Conservation (phyloP, 2,797 vertebrate genomes). For the Sarcoramphus papa region DNA sequence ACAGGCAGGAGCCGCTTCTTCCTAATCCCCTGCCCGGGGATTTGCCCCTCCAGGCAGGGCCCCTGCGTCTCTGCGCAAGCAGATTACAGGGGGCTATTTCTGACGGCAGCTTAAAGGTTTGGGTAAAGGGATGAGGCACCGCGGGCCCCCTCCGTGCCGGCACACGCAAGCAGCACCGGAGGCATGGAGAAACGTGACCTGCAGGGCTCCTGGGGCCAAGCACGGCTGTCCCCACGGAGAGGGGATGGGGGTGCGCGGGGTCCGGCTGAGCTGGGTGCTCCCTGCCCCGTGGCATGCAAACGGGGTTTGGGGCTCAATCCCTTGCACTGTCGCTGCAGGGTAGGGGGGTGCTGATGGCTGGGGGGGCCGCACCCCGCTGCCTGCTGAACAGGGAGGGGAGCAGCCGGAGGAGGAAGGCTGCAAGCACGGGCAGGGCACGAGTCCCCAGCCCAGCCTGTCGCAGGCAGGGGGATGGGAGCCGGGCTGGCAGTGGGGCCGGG, state of each 20-base stretch:
- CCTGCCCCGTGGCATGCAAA: not conserved
- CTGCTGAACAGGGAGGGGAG: not conserved
- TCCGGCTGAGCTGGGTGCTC: not conserved
- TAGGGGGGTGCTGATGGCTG: not conserved
- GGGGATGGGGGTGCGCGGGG: not conserved
- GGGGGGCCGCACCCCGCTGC: not conserved
- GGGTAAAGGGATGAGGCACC: not conserved
- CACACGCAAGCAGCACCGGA: rapidly evolving
- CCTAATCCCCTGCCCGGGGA: conserved; percentile 18
- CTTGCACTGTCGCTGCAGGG: rapidly evolving
- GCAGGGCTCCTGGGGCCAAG: rapidly evolving
- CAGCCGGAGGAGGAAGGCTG: not conserved
- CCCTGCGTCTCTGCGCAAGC: not conserved
- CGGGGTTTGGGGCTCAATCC: not conserved
- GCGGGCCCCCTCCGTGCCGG: not conserved
- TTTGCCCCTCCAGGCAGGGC: conserved; percentile 16
- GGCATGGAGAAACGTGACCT: not conserved
- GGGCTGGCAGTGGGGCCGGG: not conserved
- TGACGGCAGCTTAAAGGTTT: conserved; percentile 33
- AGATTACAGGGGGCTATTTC: conserved; percentile 60
- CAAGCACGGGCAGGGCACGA: rapidly evolving
- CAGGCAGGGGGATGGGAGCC: rapidly evolving
- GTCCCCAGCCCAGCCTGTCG: not conserved
- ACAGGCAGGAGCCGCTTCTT: not conserved
- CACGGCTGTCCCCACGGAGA: rapidly evolving